phyloP scores from a whole-genome alignment of 1,140 invertebrate species.

The Gryllus bimaculatus region DNA sequence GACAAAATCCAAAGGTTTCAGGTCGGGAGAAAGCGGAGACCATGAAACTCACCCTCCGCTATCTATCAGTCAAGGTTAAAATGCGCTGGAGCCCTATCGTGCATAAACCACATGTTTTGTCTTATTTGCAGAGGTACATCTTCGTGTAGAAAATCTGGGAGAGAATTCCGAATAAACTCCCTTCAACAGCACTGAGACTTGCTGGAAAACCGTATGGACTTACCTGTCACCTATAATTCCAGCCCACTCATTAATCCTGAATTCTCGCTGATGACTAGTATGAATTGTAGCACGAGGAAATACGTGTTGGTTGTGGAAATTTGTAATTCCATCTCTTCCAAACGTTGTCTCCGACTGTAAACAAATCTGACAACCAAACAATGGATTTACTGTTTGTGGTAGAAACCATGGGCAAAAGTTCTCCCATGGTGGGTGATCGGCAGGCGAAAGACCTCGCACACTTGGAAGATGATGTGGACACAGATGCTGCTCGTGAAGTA shows the following conservation, averaged over 20 bases:
- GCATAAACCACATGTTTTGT: too few relatives aligned
- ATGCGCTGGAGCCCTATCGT: too few relatives aligned
- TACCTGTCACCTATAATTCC: background rate
- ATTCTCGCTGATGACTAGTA: background rate
- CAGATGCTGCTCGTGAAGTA: background rate
- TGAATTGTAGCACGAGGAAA: background rate
- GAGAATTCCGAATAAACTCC: too few relatives aligned
- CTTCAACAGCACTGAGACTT: too few relatives aligned
- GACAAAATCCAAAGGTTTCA: too few relatives aligned
- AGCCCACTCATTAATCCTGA: conserved; percentile 6
- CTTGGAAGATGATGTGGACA: background rate
- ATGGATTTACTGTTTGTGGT: background rate
- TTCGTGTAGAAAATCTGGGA: too few relatives aligned
- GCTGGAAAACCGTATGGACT: too few relatives aligned
- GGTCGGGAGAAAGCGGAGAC: too few relatives aligned
- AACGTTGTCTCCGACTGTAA: conserved; percentile 10
- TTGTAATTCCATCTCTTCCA: conserved; percentile 1
- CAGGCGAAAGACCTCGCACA: background rate
- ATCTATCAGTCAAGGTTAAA: too few relatives aligned
- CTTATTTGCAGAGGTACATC: too few relatives aligned
- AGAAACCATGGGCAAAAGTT: conserved; percentile 6
- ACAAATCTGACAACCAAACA: background rate
- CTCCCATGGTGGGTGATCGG: background rate
- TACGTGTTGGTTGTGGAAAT: background rate
- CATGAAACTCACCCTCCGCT: too few relatives aligned